These are phyloP conservation scores for Temnopleurus reevesii DNA, from an alignment of 53 echinoderm and acorn worm species.

Conservation along the genomic window DNA sequence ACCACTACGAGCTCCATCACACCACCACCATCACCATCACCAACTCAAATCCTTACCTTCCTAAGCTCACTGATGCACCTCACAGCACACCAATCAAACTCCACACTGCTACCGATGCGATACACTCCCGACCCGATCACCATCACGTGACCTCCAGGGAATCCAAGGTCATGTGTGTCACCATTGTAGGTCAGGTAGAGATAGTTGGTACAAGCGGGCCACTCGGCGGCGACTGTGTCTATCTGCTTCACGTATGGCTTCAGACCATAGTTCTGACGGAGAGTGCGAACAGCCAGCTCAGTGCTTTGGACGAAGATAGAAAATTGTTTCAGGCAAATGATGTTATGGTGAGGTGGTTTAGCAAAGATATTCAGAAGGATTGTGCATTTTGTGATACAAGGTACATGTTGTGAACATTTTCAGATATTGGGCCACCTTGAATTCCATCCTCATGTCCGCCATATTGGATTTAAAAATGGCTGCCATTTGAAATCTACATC, in stretches of 20 bases:
- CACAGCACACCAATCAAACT: slow-evolving; percentile 99
- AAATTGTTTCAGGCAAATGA: background rate
- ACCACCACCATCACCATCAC: slow-evolving; percentile 16
- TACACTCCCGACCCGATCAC: slow-evolving; percentile 98
- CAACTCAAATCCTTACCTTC: slow-evolving; percentile 65
- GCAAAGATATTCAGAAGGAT: too few relatives aligned
- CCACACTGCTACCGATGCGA: slow-evolving; percentile 98
- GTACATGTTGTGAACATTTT: too few relatives aligned
- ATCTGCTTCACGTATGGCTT: slow-evolving; percentile 90
- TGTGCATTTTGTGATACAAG: too few relatives aligned
- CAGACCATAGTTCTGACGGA: slow-evolving; percentile 72
- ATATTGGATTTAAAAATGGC: too few relatives aligned
- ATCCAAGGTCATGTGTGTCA: slow-evolving; percentile 80
- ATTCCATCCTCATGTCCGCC: too few relatives aligned
- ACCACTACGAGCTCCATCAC: background rate
- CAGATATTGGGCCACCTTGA: too few relatives aligned
- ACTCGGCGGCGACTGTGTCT: slow-evolving; percentile 98
- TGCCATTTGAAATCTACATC: too few relatives aligned
- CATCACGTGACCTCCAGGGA: slow-evolving; percentile 95
- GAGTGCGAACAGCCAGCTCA: slow-evolving; percentile 84
- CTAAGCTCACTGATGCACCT: slow-evolving; percentile 91
- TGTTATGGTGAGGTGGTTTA: background rate
- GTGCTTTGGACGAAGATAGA: slow-evolving; percentile 61
- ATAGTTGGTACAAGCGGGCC: slow-evolving; percentile 98
- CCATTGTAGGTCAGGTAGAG: slow-evolving; percentile 98